These are phyloP conservation scores for Antechinus flavipes DNA, from an alignment of 2,113 vertebrate species.

Conservation along the genomic window DNA sequence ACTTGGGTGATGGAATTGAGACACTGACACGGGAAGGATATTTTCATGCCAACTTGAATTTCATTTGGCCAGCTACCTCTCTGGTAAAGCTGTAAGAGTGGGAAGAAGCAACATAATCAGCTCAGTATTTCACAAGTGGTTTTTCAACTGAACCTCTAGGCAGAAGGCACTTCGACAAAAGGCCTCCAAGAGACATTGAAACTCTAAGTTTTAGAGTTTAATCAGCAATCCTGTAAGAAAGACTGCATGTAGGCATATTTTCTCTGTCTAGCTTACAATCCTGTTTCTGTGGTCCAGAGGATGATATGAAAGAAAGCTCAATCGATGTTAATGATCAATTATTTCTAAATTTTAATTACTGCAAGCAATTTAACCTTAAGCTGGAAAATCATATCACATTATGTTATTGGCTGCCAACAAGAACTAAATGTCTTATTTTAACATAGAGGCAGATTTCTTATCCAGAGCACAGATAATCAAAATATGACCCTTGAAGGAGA, in stretches of 20 bases:
- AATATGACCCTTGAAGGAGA: not conserved
- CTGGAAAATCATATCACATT: not conserved
- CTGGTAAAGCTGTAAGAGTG: not conserved
- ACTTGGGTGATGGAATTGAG: not conserved
- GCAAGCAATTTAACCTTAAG: not conserved
- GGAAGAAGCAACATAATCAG: conserved; percentile 4
- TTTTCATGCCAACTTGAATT: not conserved
- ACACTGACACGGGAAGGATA: not conserved
- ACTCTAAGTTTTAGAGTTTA: not conserved
- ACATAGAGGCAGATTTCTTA: not conserved
- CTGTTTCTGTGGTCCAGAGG: not conserved
- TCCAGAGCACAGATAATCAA: not conserved
- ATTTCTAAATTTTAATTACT: conserved; percentile 10
- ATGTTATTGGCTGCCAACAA: not conserved
- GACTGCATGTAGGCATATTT: not conserved
- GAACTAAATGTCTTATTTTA: not conserved
- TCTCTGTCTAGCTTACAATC: not conserved
- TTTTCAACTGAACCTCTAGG: not conserved
- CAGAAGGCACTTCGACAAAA: not conserved
- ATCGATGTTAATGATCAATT: not conserved
- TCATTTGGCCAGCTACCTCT: not conserved
- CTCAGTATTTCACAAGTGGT: not conserved
- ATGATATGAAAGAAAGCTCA: not conserved
- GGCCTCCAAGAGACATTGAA: not conserved
- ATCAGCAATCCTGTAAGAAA: not conserved